These are phyloP conservation scores for Pangasius larnaudii DNA, from an alignment of 2,797 vertebrate genomes.

Conservation along the genomic window DNA sequence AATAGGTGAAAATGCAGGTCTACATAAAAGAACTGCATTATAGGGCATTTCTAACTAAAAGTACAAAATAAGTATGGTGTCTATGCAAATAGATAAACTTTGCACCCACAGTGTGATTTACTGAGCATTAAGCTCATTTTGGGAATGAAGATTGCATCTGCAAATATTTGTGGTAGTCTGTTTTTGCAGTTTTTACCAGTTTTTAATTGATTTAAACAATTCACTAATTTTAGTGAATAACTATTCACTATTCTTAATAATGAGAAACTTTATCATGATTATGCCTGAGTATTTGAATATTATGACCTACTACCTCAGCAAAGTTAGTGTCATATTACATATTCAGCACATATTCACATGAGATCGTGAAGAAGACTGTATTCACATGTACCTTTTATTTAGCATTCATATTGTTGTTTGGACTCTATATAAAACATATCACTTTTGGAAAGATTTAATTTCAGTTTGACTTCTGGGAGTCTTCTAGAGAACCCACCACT, in stretches of 20 bases:
- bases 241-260: background rate
- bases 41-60: background rate
- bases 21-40: background rate
- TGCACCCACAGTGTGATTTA: background rate
- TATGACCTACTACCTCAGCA: background rate
- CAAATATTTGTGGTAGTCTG: background rate
- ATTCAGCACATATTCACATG: background rate
- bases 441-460: background rate
- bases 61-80: background rate
- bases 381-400: background rate
- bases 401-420: background rate
- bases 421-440: background rate
- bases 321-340: background rate
- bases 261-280: background rate
- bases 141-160: background rate
- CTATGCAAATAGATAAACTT: background rate
- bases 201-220: background rate
- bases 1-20: background rate
- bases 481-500: background rate
- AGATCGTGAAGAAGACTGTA: background rate
- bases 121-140: background rate
- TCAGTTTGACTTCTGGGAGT: background rate
- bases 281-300: background rate
- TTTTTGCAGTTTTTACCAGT: background rate
- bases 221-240: no score